Base-by-base conservation (phyloP, 2,888 invertebrate species). In the Sclerodermus sp. region DNA sequence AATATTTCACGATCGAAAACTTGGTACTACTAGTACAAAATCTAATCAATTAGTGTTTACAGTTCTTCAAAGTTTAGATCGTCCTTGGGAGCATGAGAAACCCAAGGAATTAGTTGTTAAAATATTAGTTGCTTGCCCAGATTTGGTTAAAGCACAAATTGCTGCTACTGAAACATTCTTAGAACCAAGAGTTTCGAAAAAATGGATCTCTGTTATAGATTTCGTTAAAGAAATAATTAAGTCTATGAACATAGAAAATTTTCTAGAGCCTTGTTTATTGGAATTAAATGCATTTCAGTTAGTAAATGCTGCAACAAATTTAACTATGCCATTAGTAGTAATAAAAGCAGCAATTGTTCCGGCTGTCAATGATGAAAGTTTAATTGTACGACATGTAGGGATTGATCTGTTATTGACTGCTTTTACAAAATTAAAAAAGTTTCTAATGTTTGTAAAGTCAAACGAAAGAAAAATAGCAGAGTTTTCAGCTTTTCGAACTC, bases 41-140 rank as follows among this genome's bases (percentile, higher is more conserved):
- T 82, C 84, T 61, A 88, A 88, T 73, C 82, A 82, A 53, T 80
- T 85, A 49, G 78, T 87, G 45, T 83, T 82, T 60, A 83, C 85
- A 60, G 82, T 89, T 18, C 68, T 91, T 38, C 82, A 87, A 15
- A 83, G 83, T 32, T 73, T 91, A 14, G 85, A 85, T 58, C 79
- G 83, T 29, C 89, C 90, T 0, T 90, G 88, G 88, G 83, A 85
- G 53, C 84, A 87, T 74, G 81, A 83, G 12, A 81, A 83, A 58
- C 87, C 87, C 63, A 78, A 82, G 47, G 83, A 88, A 47, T 77
- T 88, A 13, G 79, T 90, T 5, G 72, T 85, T 1, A 81, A 85
- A 70, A 87, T 88, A 44, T 77, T 89, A 49, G 75, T 78, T 44
- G 84, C 84, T 31, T 90, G 90, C 72, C 90, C 90, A 0, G 90